Percentiles rank a stretch among this genome's conserved stretches.
These are phyloP conservation scores for Tangara arthus DNA, from an alignment of 2,797 vertebrate species.

Conservation along the genomic window DNA sequence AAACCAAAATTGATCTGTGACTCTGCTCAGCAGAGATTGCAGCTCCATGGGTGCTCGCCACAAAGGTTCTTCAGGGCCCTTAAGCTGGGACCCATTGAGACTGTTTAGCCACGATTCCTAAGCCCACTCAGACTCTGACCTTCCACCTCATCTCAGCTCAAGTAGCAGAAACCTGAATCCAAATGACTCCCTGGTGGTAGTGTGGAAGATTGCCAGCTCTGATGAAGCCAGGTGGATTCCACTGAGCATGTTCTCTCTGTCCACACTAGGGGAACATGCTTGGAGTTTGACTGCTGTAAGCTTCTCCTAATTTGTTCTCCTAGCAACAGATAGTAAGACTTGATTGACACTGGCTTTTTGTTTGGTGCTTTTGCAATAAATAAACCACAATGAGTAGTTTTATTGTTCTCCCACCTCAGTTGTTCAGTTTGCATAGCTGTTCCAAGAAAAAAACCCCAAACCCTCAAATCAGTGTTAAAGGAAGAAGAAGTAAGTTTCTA, in stretches of 20 bases:
- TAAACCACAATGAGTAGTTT: conserved; percentile 39
- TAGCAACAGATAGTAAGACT: conserved; percentile 44
- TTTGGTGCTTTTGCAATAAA: conserved; percentile 43
- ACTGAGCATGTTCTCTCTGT: neutral
- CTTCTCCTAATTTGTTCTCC: conserved; percentile 43
- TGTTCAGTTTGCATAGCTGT: conserved; percentile 22
- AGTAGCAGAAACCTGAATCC: neutral
- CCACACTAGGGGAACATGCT: conserved; percentile 1
- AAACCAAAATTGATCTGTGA: neutral
- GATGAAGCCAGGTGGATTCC: conserved; percentile 38
- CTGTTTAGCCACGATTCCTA: neutral
- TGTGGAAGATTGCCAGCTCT: conserved; percentile 36
- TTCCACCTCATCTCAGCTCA: neutral
- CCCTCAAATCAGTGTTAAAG: neutral
- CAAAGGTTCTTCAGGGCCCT: neutral
- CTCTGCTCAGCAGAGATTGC: neutral
- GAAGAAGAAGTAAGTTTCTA: conserved; percentile 30
- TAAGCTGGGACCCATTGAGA: neutral
- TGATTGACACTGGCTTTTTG: neutral
- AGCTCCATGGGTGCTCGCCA: neutral
- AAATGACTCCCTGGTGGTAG: conserved; percentile 4
- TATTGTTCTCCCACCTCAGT: neutral
- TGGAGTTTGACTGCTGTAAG: neutral
- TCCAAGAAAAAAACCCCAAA: neutral
- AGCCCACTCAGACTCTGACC: neutral